Evolutionary conservation across 1,140 invertebrate genomes (phyloP).

Genomic region (Drosophila nebulosa): DNA sequence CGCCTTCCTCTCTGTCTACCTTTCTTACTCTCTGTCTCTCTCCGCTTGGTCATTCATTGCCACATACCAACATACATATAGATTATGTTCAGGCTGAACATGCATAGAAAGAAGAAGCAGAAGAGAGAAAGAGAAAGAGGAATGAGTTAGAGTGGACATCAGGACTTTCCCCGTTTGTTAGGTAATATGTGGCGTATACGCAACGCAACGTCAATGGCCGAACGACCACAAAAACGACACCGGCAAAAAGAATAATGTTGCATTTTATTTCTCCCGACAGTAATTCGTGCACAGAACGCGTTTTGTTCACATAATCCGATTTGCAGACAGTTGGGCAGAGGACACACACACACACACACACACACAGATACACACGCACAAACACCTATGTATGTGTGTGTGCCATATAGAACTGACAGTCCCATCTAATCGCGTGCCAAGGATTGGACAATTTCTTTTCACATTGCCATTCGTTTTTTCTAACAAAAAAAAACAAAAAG

Average conservation of each 20-base stretch:
- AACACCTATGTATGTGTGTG: neutral
- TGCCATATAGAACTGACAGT: constrained; percentile 33
- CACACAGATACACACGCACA: constrained; percentile 3
- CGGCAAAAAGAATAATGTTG: constrained; percentile 75
- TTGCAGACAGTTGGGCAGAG: constrained; percentile 22
- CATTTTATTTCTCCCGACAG: constrained; percentile 74
- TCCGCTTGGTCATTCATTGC: neutral
- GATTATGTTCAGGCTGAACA: neutral
- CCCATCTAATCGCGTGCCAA: constrained; percentile 35
- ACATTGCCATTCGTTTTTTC: constrained; percentile 16
- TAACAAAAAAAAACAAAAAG: neutral
- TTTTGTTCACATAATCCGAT: constrained; percentile 74
- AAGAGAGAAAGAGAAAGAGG: neutral
- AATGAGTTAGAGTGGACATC: neutral
- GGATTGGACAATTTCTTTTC: constrained; percentile 39
- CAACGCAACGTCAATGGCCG: constrained; percentile 29
- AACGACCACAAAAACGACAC: constrained; percentile 19
- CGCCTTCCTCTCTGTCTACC: neutral
- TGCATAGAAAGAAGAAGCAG: neutral
- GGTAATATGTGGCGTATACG: constrained; percentile 64
- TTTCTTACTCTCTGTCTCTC: neutral
- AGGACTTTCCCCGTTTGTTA: constrained; percentile 10
- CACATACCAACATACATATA: no score
- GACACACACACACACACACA: neutral
- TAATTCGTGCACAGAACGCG: constrained; percentile 67